Evolutionary conservation across 2,113 vertebrate species (phyloP), one percentile per base, ranked within the genome.

Genomic region (Ranitomeya imitator): DNA sequence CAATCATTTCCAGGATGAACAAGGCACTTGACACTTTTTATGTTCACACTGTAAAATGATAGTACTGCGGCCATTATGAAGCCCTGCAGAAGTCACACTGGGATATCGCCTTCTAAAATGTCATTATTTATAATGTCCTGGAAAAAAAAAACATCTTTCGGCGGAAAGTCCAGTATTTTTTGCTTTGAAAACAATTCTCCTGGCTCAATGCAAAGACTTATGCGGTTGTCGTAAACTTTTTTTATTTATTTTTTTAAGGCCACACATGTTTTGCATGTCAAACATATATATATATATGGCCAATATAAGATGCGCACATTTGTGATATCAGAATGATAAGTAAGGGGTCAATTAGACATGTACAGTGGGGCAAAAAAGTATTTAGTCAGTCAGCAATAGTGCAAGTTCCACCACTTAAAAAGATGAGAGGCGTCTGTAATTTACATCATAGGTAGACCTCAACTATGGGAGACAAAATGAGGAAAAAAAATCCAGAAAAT

Each of bases 1-100:
- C 57, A 81, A 16, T 81, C 55, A 80, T 80, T 21, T 45, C 15
- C 26, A 81, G 79, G 55, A 81, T 81, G 79, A 81, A 81, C 79
- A 81, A 81, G 55, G 23, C 79, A 61, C 79, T 81, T 81, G 79
- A 81, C 79, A 81, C 73, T 60, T 81, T 81, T 61, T 61, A 60
- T 81, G 55, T 81, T 81, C 57, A 31, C 59, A 81, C 57, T 81
- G 78, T 57, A 81, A 81, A 81, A 81, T 61, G 60, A 61, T 61
- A 61, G 79, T 26, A 81, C 37, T 60, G 55, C 16, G 79, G 79
- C 57, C 79, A 81, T 81, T 81, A 61, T 60, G 57, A 81, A 61
- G 16, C 57, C 79, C 55, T 9, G 79, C 57, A 37, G 55, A 61
- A 81, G 79, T 31, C 79, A 81, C 79, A 60, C 23, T 59, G 57